These are phyloP conservation scores for Penelope pileata DNA, from an alignment of 2,113 vertebrate species.

Conservation along the genomic window DNA sequence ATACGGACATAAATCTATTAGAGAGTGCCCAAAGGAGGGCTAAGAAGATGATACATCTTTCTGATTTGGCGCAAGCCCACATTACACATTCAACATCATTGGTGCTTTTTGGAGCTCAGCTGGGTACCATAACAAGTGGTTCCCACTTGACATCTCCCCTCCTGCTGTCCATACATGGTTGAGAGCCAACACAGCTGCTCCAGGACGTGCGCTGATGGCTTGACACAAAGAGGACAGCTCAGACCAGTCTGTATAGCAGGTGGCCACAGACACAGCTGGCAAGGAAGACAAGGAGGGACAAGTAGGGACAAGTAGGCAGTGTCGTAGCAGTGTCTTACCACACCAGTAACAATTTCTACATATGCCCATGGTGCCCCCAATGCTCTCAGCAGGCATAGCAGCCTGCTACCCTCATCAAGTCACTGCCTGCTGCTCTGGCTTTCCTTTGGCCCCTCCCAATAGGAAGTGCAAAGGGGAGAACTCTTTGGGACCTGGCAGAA, in stretches of 20 bases:
- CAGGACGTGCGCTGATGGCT: no score
- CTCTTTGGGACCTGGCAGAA: not conserved
- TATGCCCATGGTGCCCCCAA: accelerated
- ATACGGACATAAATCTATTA: not conserved
- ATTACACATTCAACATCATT: not conserved
- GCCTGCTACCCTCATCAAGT: not conserved
- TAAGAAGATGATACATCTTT: no score
- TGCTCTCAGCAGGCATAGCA: not conserved
- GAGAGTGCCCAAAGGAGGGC: not conserved
- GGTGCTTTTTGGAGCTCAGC: not conserved
- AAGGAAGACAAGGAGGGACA: no score
- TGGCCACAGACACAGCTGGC: not conserved
- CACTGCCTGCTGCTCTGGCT: accelerated
- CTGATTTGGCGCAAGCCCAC: no score
- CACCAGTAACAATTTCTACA: accelerated
- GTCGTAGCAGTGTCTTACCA: accelerated
- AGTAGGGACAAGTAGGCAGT: not conserved
- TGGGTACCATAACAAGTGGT: not conserved
- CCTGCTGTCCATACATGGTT: not conserved
- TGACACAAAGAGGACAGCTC: not conserved
- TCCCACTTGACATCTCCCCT: not conserved
- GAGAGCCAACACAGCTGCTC: not conserved
- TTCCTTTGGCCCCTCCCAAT: not conserved
- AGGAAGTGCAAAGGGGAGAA: not conserved
- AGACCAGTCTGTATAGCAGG: not conserved